phyloP scores from a whole-genome alignment of 2,113 vertebrate genomes.

The Acinonyx jubatus region DNA sequence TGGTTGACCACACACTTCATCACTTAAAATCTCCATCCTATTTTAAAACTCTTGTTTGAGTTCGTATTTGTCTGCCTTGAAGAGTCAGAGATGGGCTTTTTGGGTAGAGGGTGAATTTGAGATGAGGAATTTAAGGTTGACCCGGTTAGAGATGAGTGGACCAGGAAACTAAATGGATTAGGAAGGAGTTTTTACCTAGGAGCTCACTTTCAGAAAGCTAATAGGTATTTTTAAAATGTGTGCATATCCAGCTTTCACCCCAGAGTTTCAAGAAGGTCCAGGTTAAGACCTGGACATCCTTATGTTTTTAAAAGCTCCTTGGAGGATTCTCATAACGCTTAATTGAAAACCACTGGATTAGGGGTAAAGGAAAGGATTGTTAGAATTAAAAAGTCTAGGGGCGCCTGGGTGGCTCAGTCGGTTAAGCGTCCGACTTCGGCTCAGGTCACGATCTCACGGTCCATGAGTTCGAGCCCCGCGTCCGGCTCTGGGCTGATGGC shows the following conservation, averaged over 20 bases:
- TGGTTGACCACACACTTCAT: not conserved
- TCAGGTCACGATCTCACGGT: too few species aligned
- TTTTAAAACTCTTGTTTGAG: conserved; percentile 11
- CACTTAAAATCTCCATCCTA: not conserved
- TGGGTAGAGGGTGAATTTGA: not conserved
- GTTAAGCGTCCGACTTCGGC: too few species aligned
- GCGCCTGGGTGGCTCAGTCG: too few species aligned
- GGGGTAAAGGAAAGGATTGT: not conserved
- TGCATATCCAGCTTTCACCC: not conserved
- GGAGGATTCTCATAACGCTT: not conserved
- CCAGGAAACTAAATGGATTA: not conserved
- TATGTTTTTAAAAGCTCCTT: not conserved
- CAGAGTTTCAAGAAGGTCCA: not conserved
- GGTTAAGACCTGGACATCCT: not conserved
- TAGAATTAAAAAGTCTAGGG: not conserved
- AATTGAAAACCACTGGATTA: not conserved
- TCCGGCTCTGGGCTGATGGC: too few species aligned
- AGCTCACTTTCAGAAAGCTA: not conserved
- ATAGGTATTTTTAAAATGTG: not conserved
- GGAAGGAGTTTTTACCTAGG: not conserved
- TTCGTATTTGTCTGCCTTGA: not conserved
- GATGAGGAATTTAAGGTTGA: not conserved
- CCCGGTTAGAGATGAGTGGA: not conserved
- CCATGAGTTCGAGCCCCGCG: too few species aligned
- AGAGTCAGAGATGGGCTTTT: not conserved